Conservation (phyloP, 2,113 vertebrate genomes). For the Zapus hudsonius region DNA sequence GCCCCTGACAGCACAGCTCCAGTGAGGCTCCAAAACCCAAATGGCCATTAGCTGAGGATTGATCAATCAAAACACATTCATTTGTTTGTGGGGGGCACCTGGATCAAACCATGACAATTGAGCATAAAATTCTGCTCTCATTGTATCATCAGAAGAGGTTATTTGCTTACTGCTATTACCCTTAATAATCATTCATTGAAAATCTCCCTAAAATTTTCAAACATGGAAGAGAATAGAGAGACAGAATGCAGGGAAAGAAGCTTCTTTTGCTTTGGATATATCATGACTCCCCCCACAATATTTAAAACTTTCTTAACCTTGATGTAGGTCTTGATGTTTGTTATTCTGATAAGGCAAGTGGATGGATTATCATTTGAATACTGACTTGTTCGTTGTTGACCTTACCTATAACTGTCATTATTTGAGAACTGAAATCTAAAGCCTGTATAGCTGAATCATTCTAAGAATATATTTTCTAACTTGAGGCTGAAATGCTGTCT, state of each 20-base stretch:
- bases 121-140: not conserved
- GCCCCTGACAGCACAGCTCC: no score
- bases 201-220: not conserved
- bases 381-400: not conserved
- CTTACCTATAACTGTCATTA: not conserved
- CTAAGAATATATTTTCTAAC: not conserved
- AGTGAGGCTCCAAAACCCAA: no score
- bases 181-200: not conserved
- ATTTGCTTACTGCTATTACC: not conserved
- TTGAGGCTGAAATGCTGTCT: not conserved
- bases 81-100: no score
- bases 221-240: not conserved
- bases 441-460: not conserved
- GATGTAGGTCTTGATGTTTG: not conserved
- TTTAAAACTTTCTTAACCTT: not conserved
- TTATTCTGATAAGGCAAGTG: not conserved
- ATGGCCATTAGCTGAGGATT: no score
- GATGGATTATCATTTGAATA: not conserved
- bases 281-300: not conserved
- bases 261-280: not conserved
- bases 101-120: no score
- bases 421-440: not conserved
- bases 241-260: rapidly evolving
- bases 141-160: conserved; percentile 11
- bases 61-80: no score